Evolutionary conservation across 2,888 invertebrate genomes (phyloP).

Genomic region (Tinea semifulvella): DNA sequence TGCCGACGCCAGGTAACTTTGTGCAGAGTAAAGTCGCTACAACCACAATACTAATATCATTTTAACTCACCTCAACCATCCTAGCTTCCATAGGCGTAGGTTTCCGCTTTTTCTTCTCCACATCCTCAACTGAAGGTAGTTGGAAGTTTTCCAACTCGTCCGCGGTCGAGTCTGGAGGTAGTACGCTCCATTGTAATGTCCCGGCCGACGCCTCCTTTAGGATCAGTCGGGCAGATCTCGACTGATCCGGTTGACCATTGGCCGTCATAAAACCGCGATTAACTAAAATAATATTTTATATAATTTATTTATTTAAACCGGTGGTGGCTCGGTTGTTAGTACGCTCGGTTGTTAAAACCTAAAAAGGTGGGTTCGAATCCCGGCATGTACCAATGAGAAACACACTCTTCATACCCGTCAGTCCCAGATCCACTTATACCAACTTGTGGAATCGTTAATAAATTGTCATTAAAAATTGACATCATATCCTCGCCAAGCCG

Average conservation of each 20-base stretch:
- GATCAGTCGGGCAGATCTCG: slow-evolving; percentile 88
- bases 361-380: no score
- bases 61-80: slow-evolving; percentile 42
- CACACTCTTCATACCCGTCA: no score
- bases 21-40: neutral
- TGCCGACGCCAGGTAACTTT: no score
- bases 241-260: slow-evolving; percentile 92
- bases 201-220: slow-evolving; percentile 94
- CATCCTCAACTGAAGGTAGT: slow-evolving; percentile 40
- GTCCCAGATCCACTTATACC: no score
- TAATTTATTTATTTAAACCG: no score
- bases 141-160: slow-evolving; percentile 64
- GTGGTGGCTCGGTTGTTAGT: no score
- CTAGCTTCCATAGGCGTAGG: slow-evolving; percentile 48
- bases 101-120: slow-evolving; percentile 28
- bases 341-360: no score
- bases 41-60: no score
- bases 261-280: slow-evolving; percentile 97
- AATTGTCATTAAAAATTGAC: no score
- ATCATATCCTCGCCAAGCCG: no score
- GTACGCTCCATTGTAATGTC: slow-evolving; percentile 80
- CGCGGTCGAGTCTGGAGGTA: slow-evolving; percentile 73
- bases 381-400: no score
- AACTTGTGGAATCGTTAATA: no score
- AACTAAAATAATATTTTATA: slow-evolving; percentile 66